Evolutionary conservation across 1,140 invertebrate species (phyloP).

Genomic region (Spodoptera litura): DNA sequence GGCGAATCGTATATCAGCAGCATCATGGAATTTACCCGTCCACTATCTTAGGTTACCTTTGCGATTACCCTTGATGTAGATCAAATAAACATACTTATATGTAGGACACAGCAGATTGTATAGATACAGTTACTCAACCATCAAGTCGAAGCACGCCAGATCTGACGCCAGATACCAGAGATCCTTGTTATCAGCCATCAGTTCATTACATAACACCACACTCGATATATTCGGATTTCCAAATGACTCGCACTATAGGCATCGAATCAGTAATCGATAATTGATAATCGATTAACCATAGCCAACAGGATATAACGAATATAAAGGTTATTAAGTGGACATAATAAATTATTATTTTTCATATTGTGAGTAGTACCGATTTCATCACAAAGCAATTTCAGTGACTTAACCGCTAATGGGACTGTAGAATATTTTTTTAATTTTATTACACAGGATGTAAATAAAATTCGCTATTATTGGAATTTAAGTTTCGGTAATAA

Average conservation of each 20-base stretch:
- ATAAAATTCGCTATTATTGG: background rate
- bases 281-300: constrained; percentile 33
- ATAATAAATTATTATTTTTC: background rate
- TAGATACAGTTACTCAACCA: constrained; percentile 37
- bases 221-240: constrained; percentile 4
- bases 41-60: too few relatives aligned
- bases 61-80: constrained; percentile 23
- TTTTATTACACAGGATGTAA: constrained; percentile 1
- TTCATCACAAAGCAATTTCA: constrained; percentile 5
- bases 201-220: constrained; percentile 16
- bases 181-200: constrained; percentile 26
- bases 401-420: background rate
- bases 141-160: constrained; percentile 36
- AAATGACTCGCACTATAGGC: constrained; percentile 17
- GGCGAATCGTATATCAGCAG: too few relatives aligned
- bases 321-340: background rate
- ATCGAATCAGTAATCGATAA: constrained; percentile 15
- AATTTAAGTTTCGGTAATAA: background rate
- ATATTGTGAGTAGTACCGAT: background rate
- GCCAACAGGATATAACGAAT: constrained; percentile 16
- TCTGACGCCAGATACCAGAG: constrained; percentile 37
- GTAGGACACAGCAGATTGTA: constrained; percentile 37
- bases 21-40: too few relatives aligned
- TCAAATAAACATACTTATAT: background rate
- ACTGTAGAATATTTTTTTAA: background rate